Evolutionary conservation across 1,140 invertebrate species (phyloP).

Genomic region (Trachymyrmex septentrionalis): DNA sequence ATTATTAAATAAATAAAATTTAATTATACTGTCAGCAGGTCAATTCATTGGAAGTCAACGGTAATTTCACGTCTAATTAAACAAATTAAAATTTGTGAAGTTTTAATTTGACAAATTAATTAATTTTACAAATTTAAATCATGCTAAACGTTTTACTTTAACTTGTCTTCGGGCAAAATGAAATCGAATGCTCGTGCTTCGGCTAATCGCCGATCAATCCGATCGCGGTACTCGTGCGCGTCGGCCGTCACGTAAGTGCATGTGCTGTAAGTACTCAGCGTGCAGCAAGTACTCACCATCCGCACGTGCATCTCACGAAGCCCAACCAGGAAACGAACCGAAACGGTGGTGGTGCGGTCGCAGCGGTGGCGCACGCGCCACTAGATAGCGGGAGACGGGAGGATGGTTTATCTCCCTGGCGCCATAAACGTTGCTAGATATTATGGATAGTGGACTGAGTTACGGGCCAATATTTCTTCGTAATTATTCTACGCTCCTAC

Average conservation of each 20-base stretch:
- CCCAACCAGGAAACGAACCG: conserved; percentile 24
- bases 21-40: not conserved
- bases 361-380: conserved; percentile 44
- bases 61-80: not conserved
- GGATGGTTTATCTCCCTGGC: conserved; percentile 68
- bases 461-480: conserved; percentile 75
- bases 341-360: conserved; percentile 23
- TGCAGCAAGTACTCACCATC: conserved; percentile 19
- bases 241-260: conserved; percentile 15
- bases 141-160: not conserved
- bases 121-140: not conserved
- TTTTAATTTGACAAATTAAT: not conserved
- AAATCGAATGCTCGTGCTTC: not conserved
- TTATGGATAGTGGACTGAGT: conserved; percentile 71
- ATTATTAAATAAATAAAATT: not conserved
- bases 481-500: conserved; percentile 70
- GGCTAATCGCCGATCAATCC: conserved; percentile 27
- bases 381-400: conserved; percentile 37
- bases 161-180: not conserved
- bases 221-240: not conserved
- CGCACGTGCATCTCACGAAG: conserved; percentile 35
- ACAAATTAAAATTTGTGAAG: not conserved
- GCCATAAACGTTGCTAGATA: conserved; percentile 69
- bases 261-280: not conserved
- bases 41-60: not conserved